Conservation (phyloP, 1,140 invertebrate genomes). For the Wasmannia auropunctata region DNA sequence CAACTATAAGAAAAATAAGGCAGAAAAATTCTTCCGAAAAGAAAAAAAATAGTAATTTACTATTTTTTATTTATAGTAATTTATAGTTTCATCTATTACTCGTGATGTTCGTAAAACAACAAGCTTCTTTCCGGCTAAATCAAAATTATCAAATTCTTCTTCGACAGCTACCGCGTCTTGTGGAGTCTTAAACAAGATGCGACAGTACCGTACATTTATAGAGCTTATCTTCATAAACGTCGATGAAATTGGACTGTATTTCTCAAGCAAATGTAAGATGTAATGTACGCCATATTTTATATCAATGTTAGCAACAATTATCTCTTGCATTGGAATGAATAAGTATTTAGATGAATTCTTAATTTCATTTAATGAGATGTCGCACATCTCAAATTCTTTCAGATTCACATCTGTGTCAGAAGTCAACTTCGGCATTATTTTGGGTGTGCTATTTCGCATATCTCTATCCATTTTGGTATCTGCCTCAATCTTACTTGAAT, state of each 20-base stretch:
- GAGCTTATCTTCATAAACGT: slow-evolving; percentile 61
- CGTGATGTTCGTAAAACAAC: slow-evolving; percentile 67
- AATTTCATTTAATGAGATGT: background rate
- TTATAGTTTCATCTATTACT: slow-evolving; percentile 42
- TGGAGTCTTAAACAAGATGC: slow-evolving; percentile 76
- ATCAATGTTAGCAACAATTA: slow-evolving; percentile 79
- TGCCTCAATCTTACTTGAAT: background rate
- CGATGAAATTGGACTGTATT: slow-evolving; percentile 76
- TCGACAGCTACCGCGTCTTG: slow-evolving; percentile 65
- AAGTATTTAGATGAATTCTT: background rate
- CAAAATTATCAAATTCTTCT: slow-evolving; percentile 72
- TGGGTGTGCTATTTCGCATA: background rate
- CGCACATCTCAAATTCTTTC: background rate
- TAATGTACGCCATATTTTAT: slow-evolving; percentile 64
- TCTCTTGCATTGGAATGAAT: slow-evolving; percentile 64
- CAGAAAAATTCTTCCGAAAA: no score
- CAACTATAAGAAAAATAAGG: no score
- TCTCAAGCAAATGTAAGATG: slow-evolving; percentile 77
- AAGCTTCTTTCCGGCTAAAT: slow-evolving; percentile 61
- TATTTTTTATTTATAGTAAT: background rate
- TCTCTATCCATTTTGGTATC: background rate
- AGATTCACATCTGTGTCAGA: background rate
- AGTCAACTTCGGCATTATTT: slow-evolving; percentile 41
- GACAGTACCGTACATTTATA: slow-evolving; percentile 74
- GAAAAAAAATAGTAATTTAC: no score